phyloP scores from a whole-genome alignment of 2,113 vertebrate species.

The Acanthisitta chloris region DNA sequence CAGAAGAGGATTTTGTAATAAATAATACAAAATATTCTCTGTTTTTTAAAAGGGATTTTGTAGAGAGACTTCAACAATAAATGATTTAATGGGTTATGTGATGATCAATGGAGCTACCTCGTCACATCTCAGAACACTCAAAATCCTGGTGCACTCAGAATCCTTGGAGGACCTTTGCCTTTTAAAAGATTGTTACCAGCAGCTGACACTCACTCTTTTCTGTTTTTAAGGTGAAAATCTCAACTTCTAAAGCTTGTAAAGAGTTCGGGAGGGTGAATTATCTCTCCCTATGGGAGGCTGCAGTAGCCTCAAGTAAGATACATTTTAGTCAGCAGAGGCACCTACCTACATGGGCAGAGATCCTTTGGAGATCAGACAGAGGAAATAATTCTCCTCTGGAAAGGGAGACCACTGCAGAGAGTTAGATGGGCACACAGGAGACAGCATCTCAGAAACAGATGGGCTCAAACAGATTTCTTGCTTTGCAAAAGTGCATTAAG shows the following conservation, averaged over 20 bases:
- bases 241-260: neutral
- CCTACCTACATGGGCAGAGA: neutral
- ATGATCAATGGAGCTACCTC: neutral
- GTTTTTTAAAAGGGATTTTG: slow-evolving; percentile 37
- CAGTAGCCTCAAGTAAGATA: neutral
- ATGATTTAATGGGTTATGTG: slow-evolving; percentile 30
- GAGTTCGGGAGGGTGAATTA: neutral
- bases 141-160: neutral
- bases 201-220: neutral
- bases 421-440: neutral
- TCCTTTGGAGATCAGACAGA: neutral
- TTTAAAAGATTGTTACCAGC: neutral
- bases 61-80: slow-evolving; percentile 29
- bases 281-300: neutral
- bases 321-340: neutral
- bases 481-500: neutral
- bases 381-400: neutral
- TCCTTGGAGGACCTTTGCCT: neutral
- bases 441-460: neutral
- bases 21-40: slow-evolving; percentile 58
- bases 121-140: neutral
- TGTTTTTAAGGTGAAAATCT: neutral
- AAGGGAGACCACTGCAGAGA: neutral
- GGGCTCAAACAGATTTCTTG: neutral
- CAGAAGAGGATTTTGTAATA: slow-evolving; percentile 49